Percentiles rank a stretch among this genome's conserved stretches.
Conservation (phyloP, 1,140 invertebrate species). For the Diprion similis region DNA sequence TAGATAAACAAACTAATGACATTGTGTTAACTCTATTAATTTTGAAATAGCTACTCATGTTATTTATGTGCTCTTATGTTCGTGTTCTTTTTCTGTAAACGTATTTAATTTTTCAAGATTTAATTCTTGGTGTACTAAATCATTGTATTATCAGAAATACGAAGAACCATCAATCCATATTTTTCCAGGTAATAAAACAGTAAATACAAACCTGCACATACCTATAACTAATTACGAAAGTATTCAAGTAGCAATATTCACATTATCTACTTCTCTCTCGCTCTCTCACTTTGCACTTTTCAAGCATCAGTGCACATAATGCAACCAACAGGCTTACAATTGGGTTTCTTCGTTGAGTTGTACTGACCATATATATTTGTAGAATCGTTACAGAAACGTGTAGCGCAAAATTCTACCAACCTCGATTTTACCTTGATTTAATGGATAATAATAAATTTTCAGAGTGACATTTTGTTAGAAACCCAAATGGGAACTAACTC, state of each 20-base stretch:
- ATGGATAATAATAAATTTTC: constrained; percentile 23
- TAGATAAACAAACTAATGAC: not conserved
- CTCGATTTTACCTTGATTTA: too few species aligned
- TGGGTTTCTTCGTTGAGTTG: not conserved
- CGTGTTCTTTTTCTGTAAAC: not conserved
- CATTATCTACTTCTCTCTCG: not conserved
- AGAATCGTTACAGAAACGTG: too few species aligned
- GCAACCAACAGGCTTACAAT: not conserved
- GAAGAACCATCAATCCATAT: not conserved
- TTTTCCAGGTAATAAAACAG: not conserved
- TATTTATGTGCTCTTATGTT: not conserved
- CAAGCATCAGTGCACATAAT: not conserved
- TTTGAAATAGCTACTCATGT: not conserved
- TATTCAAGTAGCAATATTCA: not conserved
- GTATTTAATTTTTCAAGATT: too few species aligned
- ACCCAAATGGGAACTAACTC: constrained; percentile 34
- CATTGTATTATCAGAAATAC: not conserved
- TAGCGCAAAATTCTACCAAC: too few species aligned
- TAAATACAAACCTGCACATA: not conserved
- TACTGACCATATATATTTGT: too few species aligned
- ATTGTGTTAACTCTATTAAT: constrained; percentile 6
- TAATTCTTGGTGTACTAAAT: too few species aligned
- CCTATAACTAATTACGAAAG: not conserved
- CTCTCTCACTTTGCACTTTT: not conserved
- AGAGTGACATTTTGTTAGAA: constrained; percentile 41